phyloP scores from a whole-genome alignment of 2,888 invertebrate genomes.

The Dorcus parallelipipedus region DNA sequence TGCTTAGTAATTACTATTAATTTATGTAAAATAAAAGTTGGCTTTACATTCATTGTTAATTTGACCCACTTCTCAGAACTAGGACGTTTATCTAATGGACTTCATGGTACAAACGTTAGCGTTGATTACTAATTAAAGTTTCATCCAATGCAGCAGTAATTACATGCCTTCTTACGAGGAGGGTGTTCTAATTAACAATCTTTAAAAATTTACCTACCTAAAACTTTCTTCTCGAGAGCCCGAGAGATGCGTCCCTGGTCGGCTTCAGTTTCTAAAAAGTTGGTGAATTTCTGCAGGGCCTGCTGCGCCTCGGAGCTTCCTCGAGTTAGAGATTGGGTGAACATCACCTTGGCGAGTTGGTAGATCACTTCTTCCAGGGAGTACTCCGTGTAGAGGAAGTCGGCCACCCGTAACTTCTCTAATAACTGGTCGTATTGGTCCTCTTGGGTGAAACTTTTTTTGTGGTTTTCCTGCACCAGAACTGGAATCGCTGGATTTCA shows the following conservation, averaged over 20 bases:
- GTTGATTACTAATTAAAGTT: no score
- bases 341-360: slow-evolving; percentile 78
- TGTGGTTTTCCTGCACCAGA: neutral
- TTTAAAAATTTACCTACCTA: slow-evolving; percentile 61
- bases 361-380: slow-evolving; percentile 77
- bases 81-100: no score
- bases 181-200: slow-evolving; percentile 19
- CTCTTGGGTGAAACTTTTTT: neutral
- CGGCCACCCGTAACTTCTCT: slow-evolving; percentile 66
- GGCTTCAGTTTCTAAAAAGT: slow-evolving; percentile 70
- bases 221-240: slow-evolving; percentile 72
- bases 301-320: slow-evolving; percentile 69
- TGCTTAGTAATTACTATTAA: neutral
- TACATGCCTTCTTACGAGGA: no score
- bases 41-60: no score
- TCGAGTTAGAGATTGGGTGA: slow-evolving; percentile 68
- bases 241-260: slow-evolving; percentile 71
- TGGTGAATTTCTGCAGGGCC: slow-evolving; percentile 70
- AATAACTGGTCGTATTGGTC: slow-evolving; percentile 56
- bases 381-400: slow-evolving; percentile 71
- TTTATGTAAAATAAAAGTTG: no score
- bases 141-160: no score
- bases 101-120: no score
- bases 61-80: no score
- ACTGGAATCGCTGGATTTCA: neutral